Evolutionary conservation across 2,113 vertebrate species (phyloP).

Genomic region (Clupea harengus): DNA sequence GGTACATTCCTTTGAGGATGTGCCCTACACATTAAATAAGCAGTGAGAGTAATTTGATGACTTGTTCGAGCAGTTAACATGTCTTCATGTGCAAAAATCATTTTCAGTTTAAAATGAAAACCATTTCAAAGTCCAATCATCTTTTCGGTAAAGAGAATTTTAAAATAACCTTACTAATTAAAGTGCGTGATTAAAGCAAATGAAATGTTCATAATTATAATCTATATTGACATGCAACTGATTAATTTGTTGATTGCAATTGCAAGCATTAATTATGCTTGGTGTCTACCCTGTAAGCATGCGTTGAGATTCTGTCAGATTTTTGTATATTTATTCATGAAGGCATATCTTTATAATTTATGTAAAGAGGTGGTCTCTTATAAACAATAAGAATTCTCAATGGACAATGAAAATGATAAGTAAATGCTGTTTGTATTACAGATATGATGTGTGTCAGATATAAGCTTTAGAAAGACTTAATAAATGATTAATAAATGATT

Average conservation of each 20-base stretch:
- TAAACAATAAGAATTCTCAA: not conserved
- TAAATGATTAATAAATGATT: constrained; percentile 9
- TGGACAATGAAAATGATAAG: not conserved
- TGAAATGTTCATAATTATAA: constrained; percentile 17
- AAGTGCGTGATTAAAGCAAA: constrained; percentile 9
- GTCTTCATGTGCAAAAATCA: not conserved
- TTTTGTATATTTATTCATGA: not conserved
- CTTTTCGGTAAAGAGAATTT: not conserved
- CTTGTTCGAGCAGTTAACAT: not conserved
- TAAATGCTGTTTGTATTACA: not conserved
- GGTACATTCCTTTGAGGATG: not conserved
- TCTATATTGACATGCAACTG: constrained; percentile 16
- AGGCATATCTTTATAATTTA: not conserved
- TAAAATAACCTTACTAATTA: constrained; percentile 10
- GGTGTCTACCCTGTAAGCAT: not conserved
- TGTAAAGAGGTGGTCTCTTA: not conserved
- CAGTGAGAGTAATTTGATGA: constrained; percentile 12
- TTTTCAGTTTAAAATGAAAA: not conserved
- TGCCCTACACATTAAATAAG: not conserved
- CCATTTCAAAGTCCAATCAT: constrained; percentile 7
- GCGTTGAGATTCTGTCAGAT: not conserved
- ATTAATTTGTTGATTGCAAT: constrained; percentile 20
- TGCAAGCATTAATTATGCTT: not conserved
- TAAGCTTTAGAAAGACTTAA: not conserved
- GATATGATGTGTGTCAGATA: not conserved